Percentiles rank a stretch among this genome's conserved stretches.
Evolutionary conservation across 2,888 invertebrate species (phyloP).

Genomic region (Anagyrus pseudococci): DNA sequence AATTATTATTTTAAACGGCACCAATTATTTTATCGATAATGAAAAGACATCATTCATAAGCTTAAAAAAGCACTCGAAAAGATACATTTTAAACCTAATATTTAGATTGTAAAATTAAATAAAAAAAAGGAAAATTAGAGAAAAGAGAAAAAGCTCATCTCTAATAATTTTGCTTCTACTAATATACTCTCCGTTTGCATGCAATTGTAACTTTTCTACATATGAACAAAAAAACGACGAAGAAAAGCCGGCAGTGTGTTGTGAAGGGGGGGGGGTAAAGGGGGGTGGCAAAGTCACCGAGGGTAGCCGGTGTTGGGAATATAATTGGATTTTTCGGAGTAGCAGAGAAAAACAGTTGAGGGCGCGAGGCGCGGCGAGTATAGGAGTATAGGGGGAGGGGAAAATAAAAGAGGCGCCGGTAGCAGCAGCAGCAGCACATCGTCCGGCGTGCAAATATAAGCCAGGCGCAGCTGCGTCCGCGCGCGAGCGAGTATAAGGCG

Average conservation of each 20-base stretch:
- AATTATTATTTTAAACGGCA: no score
- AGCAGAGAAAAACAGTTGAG: constrained; percentile 17
- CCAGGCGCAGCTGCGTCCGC: constrained; percentile 23
- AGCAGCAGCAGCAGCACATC: neutral
- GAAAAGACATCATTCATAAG: no score
- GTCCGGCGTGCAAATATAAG: constrained; percentile 19
- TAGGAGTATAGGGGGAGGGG: neutral
- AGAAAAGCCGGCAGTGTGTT: no score
- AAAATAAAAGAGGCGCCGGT: constrained; percentile 1
- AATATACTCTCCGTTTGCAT: no score
- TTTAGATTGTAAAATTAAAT: neutral
- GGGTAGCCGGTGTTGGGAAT: constrained; percentile 6
- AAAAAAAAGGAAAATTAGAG: constrained; percentile 7
- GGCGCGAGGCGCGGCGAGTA: neutral
- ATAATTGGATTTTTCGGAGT: constrained; percentile 34
- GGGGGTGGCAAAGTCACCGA: no score
- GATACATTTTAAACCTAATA: constrained; percentile 11
- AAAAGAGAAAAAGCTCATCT: constrained; percentile 10
- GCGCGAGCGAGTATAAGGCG: constrained; percentile 2
- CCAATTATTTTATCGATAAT: no score
- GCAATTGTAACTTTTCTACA: no score
- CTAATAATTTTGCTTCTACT: no score
- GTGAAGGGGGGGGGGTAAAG: no score
- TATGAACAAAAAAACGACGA: no score
- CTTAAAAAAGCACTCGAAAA: no score